phyloP scores from a whole-genome alignment of 1,140 invertebrate genomes.

The Drosophila kurseongensis region DNA sequence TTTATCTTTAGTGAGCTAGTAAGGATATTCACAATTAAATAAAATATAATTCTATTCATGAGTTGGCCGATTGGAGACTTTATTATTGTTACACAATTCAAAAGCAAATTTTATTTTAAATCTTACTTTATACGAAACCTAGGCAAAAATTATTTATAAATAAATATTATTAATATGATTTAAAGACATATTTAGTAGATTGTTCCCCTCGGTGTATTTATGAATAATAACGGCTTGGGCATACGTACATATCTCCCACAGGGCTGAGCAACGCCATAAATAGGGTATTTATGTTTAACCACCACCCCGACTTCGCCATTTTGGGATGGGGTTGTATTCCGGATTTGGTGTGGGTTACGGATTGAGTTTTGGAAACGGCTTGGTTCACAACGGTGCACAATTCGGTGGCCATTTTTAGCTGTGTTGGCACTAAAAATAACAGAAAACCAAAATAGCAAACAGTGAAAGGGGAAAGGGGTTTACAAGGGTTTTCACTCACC shows the following conservation, averaged over 20 bases:
- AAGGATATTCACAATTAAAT: too few relatives aligned
- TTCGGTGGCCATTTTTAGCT: constrained; percentile 66
- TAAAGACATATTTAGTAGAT: rapidly evolving
- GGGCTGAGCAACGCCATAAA: constrained; percentile 63
- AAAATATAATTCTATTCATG: too few relatives aligned
- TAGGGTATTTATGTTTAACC: constrained; percentile 66
- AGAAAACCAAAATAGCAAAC: constrained; percentile 51
- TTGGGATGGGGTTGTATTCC: constrained; percentile 35
- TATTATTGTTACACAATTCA: too few relatives aligned
- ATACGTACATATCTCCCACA: constrained; percentile 57
- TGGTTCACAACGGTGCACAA: constrained; percentile 8
- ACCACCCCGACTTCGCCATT: constrained; percentile 48
- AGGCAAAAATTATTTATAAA: too few relatives aligned
- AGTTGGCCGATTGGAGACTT: too few relatives aligned
- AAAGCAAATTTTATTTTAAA: too few relatives aligned
- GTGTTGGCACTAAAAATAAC: constrained; percentile 60
- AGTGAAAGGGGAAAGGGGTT: constrained; percentile 50
- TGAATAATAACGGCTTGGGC: constrained; percentile 49
- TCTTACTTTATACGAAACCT: too few relatives aligned
- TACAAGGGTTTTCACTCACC: constrained; percentile 72
- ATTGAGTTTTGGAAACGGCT: constrained; percentile 6
- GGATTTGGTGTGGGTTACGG: constrained; percentile 33
- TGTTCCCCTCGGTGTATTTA: constrained; percentile 38
- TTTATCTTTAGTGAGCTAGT: too few relatives aligned
- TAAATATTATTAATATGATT: background rate